These are phyloP conservation scores for Zoanthus sansibaricus DNA, from an alignment of 92 coral and sea anemone genomes.

Conservation along the genomic window DNA sequence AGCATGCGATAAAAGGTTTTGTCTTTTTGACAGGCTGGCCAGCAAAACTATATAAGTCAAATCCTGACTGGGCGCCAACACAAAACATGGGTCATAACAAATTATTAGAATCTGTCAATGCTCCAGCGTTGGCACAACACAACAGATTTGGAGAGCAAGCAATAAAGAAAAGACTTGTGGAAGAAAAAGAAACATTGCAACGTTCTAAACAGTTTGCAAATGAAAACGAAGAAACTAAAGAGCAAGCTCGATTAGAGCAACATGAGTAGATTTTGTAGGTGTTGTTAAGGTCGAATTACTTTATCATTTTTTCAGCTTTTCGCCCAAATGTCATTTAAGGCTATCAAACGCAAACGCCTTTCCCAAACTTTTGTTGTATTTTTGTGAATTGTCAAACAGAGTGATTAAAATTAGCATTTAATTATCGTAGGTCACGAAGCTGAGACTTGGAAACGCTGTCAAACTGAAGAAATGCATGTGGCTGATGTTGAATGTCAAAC, in stretches of 20 bases:
- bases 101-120: neutral
- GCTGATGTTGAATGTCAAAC: constrained; percentile 24
- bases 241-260: constrained; percentile 27
- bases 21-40: neutral
- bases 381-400: neutral
- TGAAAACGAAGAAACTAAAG: constrained; percentile 14
- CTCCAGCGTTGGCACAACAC: constrained; percentile 9
- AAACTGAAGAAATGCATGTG: constrained; percentile 15
- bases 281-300: neutral
- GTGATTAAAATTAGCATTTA: neutral
- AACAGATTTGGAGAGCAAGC: constrained; percentile 12
- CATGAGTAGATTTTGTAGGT: constrained; percentile 17
- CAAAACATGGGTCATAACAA: constrained; percentile 28
- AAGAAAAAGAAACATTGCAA: constrained; percentile 20
- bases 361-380: neutral
- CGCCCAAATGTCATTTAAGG: neutral
- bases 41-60: constrained; percentile 11
- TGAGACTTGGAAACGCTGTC: constrained; percentile 15
- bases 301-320: neutral
- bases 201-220: constrained; percentile 6
- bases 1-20: neutral
- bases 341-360: neutral
- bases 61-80: constrained; percentile 22
- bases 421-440: constrained; percentile 5
- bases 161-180: constrained; percentile 9